A percentile compares a stretch with the other conserved stretches of the same genome.
phyloP scores from a whole-genome alignment of 2,113 vertebrate genomes.

The Paradisaea rubra region DNA sequence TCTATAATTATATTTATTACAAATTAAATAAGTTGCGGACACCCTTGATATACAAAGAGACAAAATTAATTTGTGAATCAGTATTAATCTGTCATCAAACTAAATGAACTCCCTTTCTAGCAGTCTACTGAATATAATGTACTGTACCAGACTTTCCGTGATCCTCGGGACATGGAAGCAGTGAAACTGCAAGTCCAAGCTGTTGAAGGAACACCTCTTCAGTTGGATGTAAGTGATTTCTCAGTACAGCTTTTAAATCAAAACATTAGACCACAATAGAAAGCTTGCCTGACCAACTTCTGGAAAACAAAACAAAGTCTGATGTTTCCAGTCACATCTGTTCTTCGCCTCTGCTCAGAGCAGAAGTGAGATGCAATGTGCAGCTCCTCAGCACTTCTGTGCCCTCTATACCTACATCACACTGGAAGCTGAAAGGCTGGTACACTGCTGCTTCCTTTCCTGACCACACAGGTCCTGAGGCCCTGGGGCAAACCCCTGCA shows the following conservation, averaged over 20 bases:
- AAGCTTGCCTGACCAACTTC: not conserved
- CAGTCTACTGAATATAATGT: slow-evolving; percentile 49
- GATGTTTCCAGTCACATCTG: not conserved
- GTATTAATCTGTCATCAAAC: slow-evolving; percentile 77
- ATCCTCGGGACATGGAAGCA: not conserved
- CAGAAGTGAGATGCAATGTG: not conserved
- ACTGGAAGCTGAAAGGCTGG: not conserved
- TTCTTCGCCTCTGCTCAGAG: rapidly evolving
- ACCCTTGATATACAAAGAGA: slow-evolving; percentile 78
- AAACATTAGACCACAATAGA: not conserved
- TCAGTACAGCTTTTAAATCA: not conserved
- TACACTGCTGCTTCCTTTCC: not conserved
- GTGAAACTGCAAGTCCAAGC: not conserved
- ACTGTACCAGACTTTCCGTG: not conserved
- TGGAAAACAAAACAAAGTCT: not conserved
- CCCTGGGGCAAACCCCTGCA: not conserved
- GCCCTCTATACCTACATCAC: not conserved
- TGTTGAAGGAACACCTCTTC: not conserved
- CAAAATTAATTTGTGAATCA: slow-evolving; percentile 82
- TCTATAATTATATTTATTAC: slow-evolving; percentile 86
- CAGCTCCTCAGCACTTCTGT: not conserved
- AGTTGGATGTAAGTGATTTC: not conserved
- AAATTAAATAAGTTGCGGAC: slow-evolving; percentile 79
- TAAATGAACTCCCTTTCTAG: slow-evolving; percentile 65
- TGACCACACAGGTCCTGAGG: not conserved